A percentile compares a stretch with the other conserved stretches of the same genome.
These are phyloP conservation scores for Fopius arisanus DNA, from an alignment of 1,140 invertebrate genomes.

Conservation along the genomic window DNA sequence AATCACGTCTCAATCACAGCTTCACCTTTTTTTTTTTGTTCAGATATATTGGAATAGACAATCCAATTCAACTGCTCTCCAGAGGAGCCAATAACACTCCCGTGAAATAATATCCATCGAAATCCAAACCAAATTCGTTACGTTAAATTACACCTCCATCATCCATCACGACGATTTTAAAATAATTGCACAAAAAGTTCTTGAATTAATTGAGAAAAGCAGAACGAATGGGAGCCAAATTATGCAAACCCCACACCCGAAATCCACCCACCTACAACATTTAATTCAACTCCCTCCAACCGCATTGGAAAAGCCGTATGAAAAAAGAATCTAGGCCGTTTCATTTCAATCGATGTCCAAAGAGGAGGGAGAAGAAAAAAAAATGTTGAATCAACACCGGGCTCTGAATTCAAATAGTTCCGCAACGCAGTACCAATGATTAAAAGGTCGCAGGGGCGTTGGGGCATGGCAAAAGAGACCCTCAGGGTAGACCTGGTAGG, in stretches of 20 bases:
- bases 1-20: too few species aligned
- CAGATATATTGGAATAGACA: too few species aligned
- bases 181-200: too few species aligned
- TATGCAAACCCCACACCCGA: too few species aligned
- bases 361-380: background rate
- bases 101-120: too few species aligned
- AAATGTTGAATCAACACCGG: background rate
- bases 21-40: too few species aligned
- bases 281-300: background rate
- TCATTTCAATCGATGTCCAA: conserved; percentile 1
- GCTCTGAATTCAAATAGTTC: background rate
- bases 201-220: too few species aligned
- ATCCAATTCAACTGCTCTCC: too few species aligned
- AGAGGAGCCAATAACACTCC: background rate
- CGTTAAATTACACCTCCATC: too few species aligned
- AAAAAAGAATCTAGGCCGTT: background rate
- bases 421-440: background rate
- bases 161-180: too few species aligned
- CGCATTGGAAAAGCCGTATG: background rate
- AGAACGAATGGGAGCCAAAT: too few species aligned
- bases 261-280: background rate
- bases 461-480: background rate
- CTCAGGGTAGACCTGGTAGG: background rate
- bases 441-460: background rate
- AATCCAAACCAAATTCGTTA: too few species aligned